Percentiles rank a stretch among this genome's conserved stretches.
Conservation (phyloP, 2,113 vertebrate species). For the Megaptera novaeangliae region DNA sequence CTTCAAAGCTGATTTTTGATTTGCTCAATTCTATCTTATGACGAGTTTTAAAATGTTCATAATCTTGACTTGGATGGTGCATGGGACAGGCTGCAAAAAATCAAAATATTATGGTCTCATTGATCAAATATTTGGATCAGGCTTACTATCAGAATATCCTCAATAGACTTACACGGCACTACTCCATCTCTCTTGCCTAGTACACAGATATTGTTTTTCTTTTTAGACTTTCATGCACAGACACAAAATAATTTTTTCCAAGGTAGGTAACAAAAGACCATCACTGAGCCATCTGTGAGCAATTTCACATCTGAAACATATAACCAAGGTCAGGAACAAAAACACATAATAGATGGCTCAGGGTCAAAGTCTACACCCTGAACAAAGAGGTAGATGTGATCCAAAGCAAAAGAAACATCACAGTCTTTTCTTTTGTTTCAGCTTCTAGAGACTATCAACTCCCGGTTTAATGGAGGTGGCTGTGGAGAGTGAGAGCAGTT, state of each 20-base stretch:
- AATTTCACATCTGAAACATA: slow-evolving; percentile 51
- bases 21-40: neutral
- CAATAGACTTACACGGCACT: neutral
- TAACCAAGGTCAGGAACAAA: slow-evolving; percentile 51
- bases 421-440: neutral
- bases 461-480: neutral
- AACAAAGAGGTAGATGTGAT: slow-evolving; percentile 1
- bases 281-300: slow-evolving; percentile 41
- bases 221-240: neutral
- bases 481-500: neutral
- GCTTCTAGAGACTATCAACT: neutral
- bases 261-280: slow-evolving; percentile 19
- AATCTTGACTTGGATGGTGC: neutral
- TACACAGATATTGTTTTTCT: slow-evolving; percentile 3
- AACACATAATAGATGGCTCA: slow-evolving; percentile 39
- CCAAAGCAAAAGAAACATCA: neutral
- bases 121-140: slow-evolving; percentile 29
- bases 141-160: neutral
- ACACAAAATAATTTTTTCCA: slow-evolving; percentile 44
- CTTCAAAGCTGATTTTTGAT: neutral
- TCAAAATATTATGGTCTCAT: neutral
- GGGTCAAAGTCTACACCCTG: slow-evolving; percentile 29
- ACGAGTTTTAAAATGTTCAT: neutral
- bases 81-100: slow-evolving; percentile 11
- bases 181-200: neutral